Evolutionary conservation across 2,113 vertebrate species (phyloP), one percentile per base, ranked within the genome.

Genomic region (Marmota flaviventris): DNA sequence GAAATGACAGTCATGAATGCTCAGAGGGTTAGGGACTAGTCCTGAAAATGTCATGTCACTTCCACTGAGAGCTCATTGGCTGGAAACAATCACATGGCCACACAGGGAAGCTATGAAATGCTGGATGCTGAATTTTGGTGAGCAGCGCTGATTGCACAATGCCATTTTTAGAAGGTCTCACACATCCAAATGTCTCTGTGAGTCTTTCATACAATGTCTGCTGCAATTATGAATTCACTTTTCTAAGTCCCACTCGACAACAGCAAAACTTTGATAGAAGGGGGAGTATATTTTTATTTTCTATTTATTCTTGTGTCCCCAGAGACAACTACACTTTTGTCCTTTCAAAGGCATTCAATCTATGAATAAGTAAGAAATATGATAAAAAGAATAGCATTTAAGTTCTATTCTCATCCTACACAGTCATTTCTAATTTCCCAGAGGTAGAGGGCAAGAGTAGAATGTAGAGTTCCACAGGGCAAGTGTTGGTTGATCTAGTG

Each of bases 381-480:
- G 27, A 27, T 29, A 32, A 53, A 73, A 75, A 27, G 1, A 56
- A 37, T 34, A 69, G 2, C 1, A 37, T 76, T 85, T 25, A 53
- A 37, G 37, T 63, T 4, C 9, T 58, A 69, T 2, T 1, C 16
- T 27, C 51, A 70, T 32, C 22, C 27, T 84, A 42, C 5, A 67
- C 0, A 8, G n/a, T 29, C 27, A 85, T 27, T 20, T 69, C 51
- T 56, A 61, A 37, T 48, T 76, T 13, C 12, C 48, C 5, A 20
- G 29, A 22, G 18, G 39, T 39, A 1, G 0, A 20, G 1, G 17
- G 1, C 0, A 20, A 39, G 8, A 16, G 2, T 18, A 39, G 16
- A 32, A 8, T 24, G 24, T 61, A 3, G n/a, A 14, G 10, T 56
- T 4, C 53, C 4, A 39, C 4, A 29, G 29, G 11, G 8, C 29